Conservation (phyloP, 2,113 vertebrate species). For the Thryonomys swinderianus region DNA sequence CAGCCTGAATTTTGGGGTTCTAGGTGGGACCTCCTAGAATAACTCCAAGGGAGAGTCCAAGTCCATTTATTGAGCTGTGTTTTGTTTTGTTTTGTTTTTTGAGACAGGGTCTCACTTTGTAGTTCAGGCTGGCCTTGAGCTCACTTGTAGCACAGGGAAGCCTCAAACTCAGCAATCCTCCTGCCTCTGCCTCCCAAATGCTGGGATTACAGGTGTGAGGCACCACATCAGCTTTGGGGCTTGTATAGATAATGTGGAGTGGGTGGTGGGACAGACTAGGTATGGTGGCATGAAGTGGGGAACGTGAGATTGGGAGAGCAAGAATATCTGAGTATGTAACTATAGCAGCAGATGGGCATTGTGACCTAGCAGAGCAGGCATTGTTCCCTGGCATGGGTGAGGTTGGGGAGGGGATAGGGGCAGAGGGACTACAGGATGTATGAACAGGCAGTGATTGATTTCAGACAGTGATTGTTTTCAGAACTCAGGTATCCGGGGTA, state of each 20-base stretch:
- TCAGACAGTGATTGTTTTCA: neutral
- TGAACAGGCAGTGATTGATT: neutral
- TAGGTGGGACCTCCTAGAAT: neutral
- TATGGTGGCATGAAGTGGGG: neutral
- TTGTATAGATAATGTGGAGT: neutral
- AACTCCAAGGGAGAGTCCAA: neutral
- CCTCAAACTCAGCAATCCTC: too few relatives aligned
- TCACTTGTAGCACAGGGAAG: too few relatives aligned
- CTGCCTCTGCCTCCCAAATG: too few relatives aligned
- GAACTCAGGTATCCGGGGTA: neutral
- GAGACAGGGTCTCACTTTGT: too few relatives aligned
- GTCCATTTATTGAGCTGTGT: neutral
- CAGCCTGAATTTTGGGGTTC: neutral
- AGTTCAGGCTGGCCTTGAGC: too few relatives aligned
- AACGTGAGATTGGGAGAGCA: neutral
- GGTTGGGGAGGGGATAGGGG: neutral
- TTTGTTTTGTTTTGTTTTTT: too few relatives aligned
- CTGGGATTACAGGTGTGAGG: too few relatives aligned
- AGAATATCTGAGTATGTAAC: neutral
- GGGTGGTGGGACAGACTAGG: neutral
- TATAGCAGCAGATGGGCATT: neutral
- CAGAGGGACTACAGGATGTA: neutral
- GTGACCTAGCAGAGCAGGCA: neutral
- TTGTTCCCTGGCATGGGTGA: neutral
- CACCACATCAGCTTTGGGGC: too few relatives aligned